A percentile compares a stretch with the other conserved stretches of the same genome.
Conservation (phyloP, 2,113 vertebrate genomes). For the Burhinus bistriatus region DNA sequence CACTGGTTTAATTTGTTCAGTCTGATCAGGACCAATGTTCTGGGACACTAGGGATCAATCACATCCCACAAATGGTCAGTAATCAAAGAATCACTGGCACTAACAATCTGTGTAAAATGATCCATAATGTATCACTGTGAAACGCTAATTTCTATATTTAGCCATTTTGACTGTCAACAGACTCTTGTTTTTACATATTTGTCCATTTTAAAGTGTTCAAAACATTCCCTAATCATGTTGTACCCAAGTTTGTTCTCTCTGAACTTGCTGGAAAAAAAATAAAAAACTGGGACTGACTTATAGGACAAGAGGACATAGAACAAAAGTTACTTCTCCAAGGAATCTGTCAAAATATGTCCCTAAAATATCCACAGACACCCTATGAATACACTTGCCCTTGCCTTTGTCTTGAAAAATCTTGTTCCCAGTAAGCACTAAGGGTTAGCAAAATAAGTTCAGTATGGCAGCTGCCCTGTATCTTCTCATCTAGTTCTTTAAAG, state of each 20-base stretch:
- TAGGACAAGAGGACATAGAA: not conserved
- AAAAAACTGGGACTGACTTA: not conserved
- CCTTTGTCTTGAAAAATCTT: not conserved
- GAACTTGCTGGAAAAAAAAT: not conserved
- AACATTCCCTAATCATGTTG: not conserved
- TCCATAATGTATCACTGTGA: not conserved
- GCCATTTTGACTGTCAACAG: not conserved
- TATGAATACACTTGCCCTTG: not conserved
- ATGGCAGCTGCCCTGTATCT: not conserved
- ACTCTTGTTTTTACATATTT: not conserved
- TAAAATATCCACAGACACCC: not conserved
- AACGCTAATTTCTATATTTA: not conserved
- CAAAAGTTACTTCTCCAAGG: not conserved
- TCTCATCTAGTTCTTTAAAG: not conserved
- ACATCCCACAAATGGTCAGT: rapidly evolving
- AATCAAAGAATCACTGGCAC: not conserved
- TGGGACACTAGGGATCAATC: not conserved
- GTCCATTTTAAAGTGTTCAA: not conserved
- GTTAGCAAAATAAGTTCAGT: not conserved
- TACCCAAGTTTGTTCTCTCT: not conserved
- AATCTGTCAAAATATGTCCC: not conserved
- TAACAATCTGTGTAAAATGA: not conserved
- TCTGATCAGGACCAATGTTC: not conserved
- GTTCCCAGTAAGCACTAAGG: not conserved
- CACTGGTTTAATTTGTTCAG: not conserved